These are phyloP conservation scores for Anarrhichthys ocellatus DNA, from an alignment of 2,113 vertebrate species.

Conservation along the genomic window DNA sequence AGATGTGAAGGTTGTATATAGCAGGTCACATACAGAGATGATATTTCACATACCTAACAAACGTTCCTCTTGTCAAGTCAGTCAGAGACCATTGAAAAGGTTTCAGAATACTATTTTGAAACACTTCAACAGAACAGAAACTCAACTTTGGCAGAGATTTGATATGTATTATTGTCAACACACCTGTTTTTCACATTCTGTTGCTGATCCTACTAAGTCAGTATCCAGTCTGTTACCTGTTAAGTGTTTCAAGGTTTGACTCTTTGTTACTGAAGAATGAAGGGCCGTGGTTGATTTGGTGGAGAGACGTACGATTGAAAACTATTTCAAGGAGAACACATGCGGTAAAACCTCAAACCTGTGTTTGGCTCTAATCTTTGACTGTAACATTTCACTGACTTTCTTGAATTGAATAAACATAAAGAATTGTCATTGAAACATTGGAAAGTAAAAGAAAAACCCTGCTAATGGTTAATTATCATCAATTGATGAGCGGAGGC, in stretches of 20 bases:
- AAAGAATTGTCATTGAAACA: not conserved
- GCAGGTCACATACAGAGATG: not conserved
- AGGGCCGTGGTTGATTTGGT: constrained; percentile 22
- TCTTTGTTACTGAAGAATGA: constrained; percentile 18
- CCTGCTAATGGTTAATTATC: not conserved
- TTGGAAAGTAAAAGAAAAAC: not conserved
- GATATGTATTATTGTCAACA: constrained; percentile 1
- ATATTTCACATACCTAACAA: not conserved
- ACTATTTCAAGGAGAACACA: constrained; percentile 27
- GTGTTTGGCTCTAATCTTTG: not conserved
- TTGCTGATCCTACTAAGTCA: not conserved
- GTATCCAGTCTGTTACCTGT: constrained; percentile 18
- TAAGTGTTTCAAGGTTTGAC: constrained; percentile 31
- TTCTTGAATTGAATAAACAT: not conserved
- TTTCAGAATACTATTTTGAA: not conserved
- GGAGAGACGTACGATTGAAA: constrained; percentile 6
- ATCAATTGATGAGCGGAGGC: not conserved
- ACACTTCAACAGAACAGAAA: not conserved
- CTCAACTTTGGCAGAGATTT: not conserved
- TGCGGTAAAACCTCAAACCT: not conserved
- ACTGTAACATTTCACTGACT: not conserved
- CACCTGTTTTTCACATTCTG: not conserved
- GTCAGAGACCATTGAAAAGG: not conserved
- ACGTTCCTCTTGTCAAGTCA: not conserved
- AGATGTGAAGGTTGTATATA: constrained; percentile 3